Evolutionary conservation across 2,888 invertebrate genomes (phyloP).

Genomic region (Lithodes maja): DNA sequence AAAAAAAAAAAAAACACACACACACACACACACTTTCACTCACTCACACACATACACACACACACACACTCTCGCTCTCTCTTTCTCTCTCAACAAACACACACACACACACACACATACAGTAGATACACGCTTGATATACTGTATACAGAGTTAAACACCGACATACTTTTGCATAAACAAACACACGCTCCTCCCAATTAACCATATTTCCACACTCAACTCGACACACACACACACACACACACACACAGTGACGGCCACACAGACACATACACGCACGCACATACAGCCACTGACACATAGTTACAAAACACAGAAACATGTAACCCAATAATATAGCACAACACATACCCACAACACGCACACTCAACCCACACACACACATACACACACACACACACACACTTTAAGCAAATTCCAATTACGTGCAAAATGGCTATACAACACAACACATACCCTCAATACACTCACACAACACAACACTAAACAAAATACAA

Average conservation of each 20-base stretch:
- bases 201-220: no score
- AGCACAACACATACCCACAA: background rate
- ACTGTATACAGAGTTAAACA: background rate
- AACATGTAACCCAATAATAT: background rate
- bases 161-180: background rate
- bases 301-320: background rate
- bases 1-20: no score
- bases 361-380: background rate
- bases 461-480: background rate
- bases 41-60: no score
- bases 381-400: background rate
- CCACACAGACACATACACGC: background rate
- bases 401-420: background rate
- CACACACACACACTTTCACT: no score
- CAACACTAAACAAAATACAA: no score
- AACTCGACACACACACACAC: slow-evolving; percentile 11
- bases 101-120: no score
- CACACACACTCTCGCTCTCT: no score
- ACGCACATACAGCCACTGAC: background rate
- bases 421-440: background rate
- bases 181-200: no score
- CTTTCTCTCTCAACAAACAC: no score
- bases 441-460: background rate
- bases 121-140: no score
- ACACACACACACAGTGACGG: slow-evolving; percentile 5